Base-by-base conservation (phyloP, 2,113 vertebrate genomes). In the Marmota monax region DNA sequence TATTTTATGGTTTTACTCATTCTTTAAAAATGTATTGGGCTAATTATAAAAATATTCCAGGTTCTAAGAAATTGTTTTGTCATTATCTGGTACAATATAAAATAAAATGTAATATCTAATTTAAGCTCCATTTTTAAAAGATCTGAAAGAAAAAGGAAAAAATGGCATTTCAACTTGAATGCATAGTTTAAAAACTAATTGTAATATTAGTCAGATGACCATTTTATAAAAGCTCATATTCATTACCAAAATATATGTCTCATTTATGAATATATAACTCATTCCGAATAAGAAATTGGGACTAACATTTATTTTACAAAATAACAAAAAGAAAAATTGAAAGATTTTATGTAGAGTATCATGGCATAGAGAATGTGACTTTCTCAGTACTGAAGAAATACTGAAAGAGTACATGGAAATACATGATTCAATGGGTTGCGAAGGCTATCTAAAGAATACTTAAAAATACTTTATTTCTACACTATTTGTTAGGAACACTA, bases 41-140 rank as follows among this genome's bases (percentile, higher is more conserved):
- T 86, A 84, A 95, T 86, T 95, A 1, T 88, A 63, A 95, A 79
- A 91, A 29, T 61, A 76, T 58, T 78, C 4, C 32, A 90, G 12
- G 72, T 83, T 56, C 34, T 80, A 58, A 78, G 61, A 94, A 74
- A 80, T 48, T 67, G 22, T 94, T 88, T 92, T 94, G 17, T 97
- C 73, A 65, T 74, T 84, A 70, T 13, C 18, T 88, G 39, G 7
- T 84, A 56, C 61, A 32, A 12, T 61, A 96, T 74, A 82, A 97
- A 96, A 94, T 84, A 13, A 96, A 94, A 83, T n/a, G 45, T 42
- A 27, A 16, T 7, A 0, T 84, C 27, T 80, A 95, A 65, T 42
- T 95, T 77, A 76, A 94, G 67, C 2, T 82, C 51, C 86, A 74
- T 69, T 86, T 89, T 65, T 37, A 45, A 92, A 94, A 48, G 20